Evolutionary conservation across 92 coral and sea anemone genomes (phyloP), one percentile per base, ranked within the genome.

Genomic region (Meandrina meandrites): DNA sequence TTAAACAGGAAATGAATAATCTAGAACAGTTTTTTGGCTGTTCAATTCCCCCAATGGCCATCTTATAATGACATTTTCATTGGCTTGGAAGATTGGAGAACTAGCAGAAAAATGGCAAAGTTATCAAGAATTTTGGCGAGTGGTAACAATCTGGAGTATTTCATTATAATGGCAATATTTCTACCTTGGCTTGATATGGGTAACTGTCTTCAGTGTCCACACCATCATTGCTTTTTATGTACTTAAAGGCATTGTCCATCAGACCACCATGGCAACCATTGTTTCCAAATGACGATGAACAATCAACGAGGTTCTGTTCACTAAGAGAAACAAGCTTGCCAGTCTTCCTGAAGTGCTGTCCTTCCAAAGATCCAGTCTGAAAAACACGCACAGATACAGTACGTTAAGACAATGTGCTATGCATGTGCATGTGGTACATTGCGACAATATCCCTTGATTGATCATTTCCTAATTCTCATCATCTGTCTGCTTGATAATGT

Each of bases 351-450:
- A 95, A 95, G 84, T 95, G 96, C 57, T 95, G 98, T 17, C 98
- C 98, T 73, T 95, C 98, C 54, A 95, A 74, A 50, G 98, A 89
- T 34, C 98, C 98, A 79, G 98, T 95, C 98, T 91, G 69, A 60
- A 80, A 18, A 70, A 79, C 17, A n/a, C 48, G 13, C 8, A 37
- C 21, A 21, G 22, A 21, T 58, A 24, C 6, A 6, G 2, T 2
- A 66, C 1, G 71, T 27, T 66, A 2, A 2, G 35, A 66, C 34
- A 66, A 66, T 66, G 0, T 64, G 60, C n/a, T n/a, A n/a, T n/a
- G n/a, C n/a, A n/a, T n/a, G n/a, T n/a, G n/a, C n/a, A n/a, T n/a
- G 60, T 64, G 14, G 2, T 64, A n/a, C 31, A 64, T 9, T 34
- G 27, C n/a, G 31, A 27, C 2, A 11, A 27, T n/a, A 64, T 64